Evolutionary conservation across 2,113 vertebrate species (phyloP), one percentile per base, ranked within the genome.

Genomic region (Halichoerus grypus): DNA sequence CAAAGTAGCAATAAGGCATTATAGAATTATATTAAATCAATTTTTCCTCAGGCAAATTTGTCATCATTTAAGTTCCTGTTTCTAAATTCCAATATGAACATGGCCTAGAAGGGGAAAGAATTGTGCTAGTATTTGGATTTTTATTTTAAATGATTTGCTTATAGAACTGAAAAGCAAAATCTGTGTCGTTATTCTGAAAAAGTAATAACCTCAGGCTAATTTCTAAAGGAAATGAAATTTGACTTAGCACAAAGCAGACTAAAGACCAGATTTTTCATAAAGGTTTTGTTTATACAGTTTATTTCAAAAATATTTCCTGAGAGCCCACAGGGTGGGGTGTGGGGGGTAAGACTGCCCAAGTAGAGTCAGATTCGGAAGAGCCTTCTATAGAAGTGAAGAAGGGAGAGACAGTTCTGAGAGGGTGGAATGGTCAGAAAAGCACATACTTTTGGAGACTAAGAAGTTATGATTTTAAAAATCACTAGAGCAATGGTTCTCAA

Each of bases 141-240:
- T 67, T 69, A 79, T 67, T 93, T 67, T 74, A 55, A 80, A 72
- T 59, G 39, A n/a, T 57, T 85, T 92, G 51, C 80, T 80, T 46
- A 0, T 69, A 63, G 63, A 80, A 51, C 19, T 82, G 9, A 82
- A 91, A 22, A 65, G 33, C 7, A 82, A 90, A 95, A n/a, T 63
- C 74, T 65, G 3, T 67, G 4, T 16, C 61, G 5, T 74, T 95
- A 65, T 67, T 96, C 51, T 95, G 74, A 74, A 94, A 96, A 91
- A 90, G 51, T 26, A 94, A 80, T 55, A 74, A 81, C 28, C 0
- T 72, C 18, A 95, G 33, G n/a, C 15, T 57, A 49, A 57, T 76
- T 87, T 95, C 74, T 72, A 90, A 74, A 86, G 42, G 42, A 88
- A 92, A 84, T 71, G 19, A 83, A 83, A 93, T 76, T n/a, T 69